phyloP scores from a whole-genome alignment of 2,797 vertebrate species.

The Euphonia xanthogaster region DNA sequence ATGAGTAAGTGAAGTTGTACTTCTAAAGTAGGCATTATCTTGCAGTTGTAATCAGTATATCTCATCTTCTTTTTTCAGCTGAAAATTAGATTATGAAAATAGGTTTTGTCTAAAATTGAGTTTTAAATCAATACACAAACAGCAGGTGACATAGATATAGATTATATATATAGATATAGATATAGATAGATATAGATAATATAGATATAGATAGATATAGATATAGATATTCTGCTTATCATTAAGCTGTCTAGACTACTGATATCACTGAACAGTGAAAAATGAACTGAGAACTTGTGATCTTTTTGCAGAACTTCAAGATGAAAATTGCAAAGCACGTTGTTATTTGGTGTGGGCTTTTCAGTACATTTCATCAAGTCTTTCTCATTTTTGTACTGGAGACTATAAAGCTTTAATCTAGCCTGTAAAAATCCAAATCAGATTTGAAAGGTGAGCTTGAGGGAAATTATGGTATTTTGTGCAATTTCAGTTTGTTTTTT shows the following conservation, averaged over 20 bases:
- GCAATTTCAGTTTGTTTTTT: background rate
- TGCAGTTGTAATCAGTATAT: background rate
- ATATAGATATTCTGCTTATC: background rate
- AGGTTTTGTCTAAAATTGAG: background rate
- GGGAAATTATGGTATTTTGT: background rate
- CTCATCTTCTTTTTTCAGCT: background rate
- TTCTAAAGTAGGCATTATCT: background rate
- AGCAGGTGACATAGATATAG: background rate
- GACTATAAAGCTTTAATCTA: background rate
- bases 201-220: background rate
- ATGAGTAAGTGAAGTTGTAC: background rate
- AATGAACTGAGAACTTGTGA: background rate
- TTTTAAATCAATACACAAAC: background rate
- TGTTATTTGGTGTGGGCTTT: background rate
- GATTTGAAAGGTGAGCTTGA: background rate
- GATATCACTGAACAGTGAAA: background rate
- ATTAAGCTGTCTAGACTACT: background rate
- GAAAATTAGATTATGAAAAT: background rate
- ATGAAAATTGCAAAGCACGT: rapidly evolving
- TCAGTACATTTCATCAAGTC: rapidly evolving
- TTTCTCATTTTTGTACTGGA: background rate
- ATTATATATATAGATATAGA: background rate
- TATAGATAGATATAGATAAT: background rate
- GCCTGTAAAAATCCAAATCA: background rate
- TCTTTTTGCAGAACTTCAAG: background rate